phyloP scores from a whole-genome alignment of 2,888 invertebrate species.

The Dolichopus griseipennis region DNA sequence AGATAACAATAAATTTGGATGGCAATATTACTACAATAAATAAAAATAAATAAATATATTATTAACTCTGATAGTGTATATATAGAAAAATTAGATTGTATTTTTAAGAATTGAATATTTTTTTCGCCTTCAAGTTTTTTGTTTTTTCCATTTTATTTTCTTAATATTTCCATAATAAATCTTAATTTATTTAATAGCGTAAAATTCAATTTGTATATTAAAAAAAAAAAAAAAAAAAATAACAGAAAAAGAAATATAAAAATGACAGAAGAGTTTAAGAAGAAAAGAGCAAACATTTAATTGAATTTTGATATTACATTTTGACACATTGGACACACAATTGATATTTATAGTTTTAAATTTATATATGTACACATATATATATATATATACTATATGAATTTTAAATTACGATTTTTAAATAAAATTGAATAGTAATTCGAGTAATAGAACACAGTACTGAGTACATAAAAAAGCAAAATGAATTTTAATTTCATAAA shows the following conservation, averaged over 20 bases:
- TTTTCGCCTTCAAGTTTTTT: neutral
- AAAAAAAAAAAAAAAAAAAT: too few relatives aligned
- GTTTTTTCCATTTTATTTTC: neutral
- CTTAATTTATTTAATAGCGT: conserved; percentile 1
- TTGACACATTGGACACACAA: neutral
- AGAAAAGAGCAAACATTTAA: neutral
- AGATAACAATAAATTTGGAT: neutral
- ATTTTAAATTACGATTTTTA: too few relatives aligned
- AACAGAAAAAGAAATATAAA: too few relatives aligned
- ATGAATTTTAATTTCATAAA: too few relatives aligned
- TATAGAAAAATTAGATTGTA: too few relatives aligned
- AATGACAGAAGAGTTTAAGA: too few relatives aligned
- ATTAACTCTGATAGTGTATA: too few relatives aligned
- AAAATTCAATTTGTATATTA: neutral
- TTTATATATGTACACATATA: too few relatives aligned
- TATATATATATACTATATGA: too few relatives aligned
- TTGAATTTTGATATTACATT: conserved; percentile 3
- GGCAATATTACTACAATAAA: neutral
- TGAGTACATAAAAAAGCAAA: too few relatives aligned
- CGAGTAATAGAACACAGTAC: too few relatives aligned
- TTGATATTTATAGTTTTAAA: neutral
- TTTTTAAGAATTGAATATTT: neutral
- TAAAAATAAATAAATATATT: neutral
- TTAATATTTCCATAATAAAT: neutral
- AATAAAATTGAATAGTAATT: too few relatives aligned